Evolutionary conservation across 1,140 invertebrate species (phyloP).

Genomic region (Augochlora pura): DNA sequence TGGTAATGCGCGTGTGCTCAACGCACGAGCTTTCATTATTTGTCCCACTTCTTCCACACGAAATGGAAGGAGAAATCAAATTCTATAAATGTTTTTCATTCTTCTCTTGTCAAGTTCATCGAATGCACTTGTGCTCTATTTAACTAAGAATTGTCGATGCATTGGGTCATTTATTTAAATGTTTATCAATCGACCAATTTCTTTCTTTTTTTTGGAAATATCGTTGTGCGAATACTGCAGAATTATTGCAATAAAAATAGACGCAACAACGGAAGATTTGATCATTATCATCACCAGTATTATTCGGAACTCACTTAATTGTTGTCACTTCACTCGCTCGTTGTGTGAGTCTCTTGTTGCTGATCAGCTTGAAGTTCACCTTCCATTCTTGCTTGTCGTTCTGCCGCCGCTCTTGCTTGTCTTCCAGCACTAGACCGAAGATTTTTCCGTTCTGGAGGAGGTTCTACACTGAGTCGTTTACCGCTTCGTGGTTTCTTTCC

Average conservation of each 20-base stretch:
- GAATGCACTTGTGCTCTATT: conserved; percentile 55
- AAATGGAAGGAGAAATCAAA: conserved; percentile 37
- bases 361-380: conserved; percentile 72
- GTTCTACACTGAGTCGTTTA: conserved; percentile 74
- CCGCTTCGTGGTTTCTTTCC: conserved; percentile 74
- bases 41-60: conserved; percentile 20
- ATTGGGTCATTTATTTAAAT: conserved; percentile 34
- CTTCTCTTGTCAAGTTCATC: conserved; percentile 15
- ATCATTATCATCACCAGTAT: conserved; percentile 35
- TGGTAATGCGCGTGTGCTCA: conserved; percentile 38
- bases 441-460: conserved; percentile 77
- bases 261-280: conserved; percentile 33
- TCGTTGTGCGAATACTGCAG: conserved; percentile 58
- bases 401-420: conserved; percentile 77
- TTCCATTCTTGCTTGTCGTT: conserved; percentile 75
- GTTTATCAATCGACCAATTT: conserved; percentile 30
- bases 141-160: conserved; percentile 39
- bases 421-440: conserved; percentile 78
- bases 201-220: conserved; percentile 7
- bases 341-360: conserved; percentile 65
- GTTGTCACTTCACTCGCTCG: conserved; percentile 69
- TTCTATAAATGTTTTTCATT: conserved; percentile 34
- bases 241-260: conserved; percentile 45
- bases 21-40: conserved; percentile 9
- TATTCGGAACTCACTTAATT: conserved; percentile 21